Evolutionary conservation across 2,113 vertebrate species (phyloP).

Genomic region (Eclectus roratus): DNA sequence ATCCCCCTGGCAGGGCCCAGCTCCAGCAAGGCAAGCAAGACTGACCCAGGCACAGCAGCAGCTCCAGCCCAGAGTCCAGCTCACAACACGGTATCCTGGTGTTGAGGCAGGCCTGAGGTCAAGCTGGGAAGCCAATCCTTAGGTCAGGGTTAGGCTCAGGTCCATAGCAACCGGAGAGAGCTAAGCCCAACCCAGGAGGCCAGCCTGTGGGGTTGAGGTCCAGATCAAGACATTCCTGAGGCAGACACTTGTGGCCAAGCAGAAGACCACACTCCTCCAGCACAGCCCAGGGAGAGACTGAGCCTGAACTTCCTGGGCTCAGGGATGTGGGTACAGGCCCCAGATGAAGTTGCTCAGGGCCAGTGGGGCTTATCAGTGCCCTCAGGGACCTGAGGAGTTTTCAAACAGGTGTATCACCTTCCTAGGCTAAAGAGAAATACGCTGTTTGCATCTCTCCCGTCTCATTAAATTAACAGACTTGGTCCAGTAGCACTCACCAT

Average conservation of each 20-base stretch:
- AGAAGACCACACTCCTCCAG: neutral
- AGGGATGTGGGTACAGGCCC: neutral
- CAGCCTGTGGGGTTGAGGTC: accelerated
- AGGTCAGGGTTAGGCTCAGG: neutral
- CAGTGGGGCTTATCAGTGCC: neutral
- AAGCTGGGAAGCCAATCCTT: neutral
- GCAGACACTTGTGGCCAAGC: neutral
- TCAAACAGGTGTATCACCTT: neutral
- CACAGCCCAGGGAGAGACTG: neutral
- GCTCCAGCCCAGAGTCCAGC: accelerated
- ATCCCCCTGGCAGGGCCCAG: neutral
- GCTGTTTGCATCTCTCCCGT: neutral
- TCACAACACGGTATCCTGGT: accelerated
- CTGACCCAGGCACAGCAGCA: neutral
- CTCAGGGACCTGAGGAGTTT: neutral
- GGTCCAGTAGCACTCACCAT: neutral
- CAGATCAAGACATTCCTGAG: too few relatives aligned
- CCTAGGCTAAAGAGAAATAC: neutral
- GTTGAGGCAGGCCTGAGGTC: neutral
- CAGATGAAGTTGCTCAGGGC: neutral
- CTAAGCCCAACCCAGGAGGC: neutral
- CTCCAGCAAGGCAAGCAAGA: neutral
- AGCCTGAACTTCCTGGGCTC: too few relatives aligned
- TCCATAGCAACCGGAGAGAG: accelerated
- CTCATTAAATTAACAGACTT: neutral